Conservation (phyloP, 1,140 invertebrate species). For the Chlorops oryzae region DNA sequence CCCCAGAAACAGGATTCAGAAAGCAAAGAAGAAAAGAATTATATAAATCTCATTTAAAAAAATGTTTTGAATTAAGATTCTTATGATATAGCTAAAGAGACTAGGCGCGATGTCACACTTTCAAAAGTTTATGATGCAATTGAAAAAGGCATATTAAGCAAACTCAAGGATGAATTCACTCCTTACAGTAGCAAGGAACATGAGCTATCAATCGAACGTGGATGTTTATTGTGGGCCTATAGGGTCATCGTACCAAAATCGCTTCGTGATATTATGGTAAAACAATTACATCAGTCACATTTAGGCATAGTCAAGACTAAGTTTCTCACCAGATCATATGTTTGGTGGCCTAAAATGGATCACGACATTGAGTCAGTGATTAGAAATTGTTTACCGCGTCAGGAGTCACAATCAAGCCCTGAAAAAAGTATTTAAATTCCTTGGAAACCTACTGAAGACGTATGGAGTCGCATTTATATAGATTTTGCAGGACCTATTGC, state of each 20-base stretch:
- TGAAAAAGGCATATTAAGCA: neutral
- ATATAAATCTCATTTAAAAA: neutral
- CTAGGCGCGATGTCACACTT: constrained; percentile 8
- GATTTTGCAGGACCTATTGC: constrained; percentile 2
- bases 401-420: neutral
- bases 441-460: neutral
- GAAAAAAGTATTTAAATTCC: constrained; percentile 6
- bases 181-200: constrained; percentile 7
- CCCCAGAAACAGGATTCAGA: neutral
- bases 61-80: constrained; percentile 3
- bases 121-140: constrained; percentile 6
- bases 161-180: constrained; percentile 6
- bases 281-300: constrained; percentile 20
- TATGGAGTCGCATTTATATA: constrained; percentile 1
- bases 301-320: too few species aligned
- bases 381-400: neutral
- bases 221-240: constrained; percentile 15
- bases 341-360: constrained; percentile 52
- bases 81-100: constrained; percentile 9
- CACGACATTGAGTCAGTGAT: constrained; percentile 42
- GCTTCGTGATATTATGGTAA: neutral
- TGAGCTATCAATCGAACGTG: constrained; percentile 20
- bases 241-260: neutral
- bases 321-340: constrained; percentile 47
- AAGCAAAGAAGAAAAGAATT: neutral